Percentiles rank a stretch among this genome's conserved stretches.
phyloP scores from a whole-genome alignment of 2,797 vertebrate genomes.

The Micromesistius poutassou region DNA sequence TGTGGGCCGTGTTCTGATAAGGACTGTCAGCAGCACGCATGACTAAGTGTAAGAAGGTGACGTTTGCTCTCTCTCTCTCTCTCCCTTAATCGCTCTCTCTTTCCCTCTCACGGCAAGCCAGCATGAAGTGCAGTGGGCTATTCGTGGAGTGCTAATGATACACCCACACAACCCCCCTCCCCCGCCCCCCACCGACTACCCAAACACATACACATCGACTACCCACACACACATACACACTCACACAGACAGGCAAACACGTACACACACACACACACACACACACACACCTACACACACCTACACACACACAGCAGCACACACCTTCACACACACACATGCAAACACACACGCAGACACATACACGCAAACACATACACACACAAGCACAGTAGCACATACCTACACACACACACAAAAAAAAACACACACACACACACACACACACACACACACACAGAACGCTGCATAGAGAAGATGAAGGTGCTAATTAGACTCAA shows the following conservation, averaged over 20 bases:
- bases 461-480: conserved; percentile 7
- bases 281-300: background rate
- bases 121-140: background rate
- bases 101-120: background rate
- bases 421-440: conserved; percentile 1
- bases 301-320: background rate
- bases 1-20: background rate
- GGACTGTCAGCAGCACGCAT: background rate
- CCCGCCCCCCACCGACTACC: background rate
- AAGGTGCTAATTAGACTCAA: conserved; percentile 20
- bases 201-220: no score
- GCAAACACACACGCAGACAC: no score
- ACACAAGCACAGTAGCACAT: no score
- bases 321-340: background rate
- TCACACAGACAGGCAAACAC: no score
- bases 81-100: background rate
- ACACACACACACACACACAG: background rate
- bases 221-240: background rate
- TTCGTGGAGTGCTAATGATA: conserved; percentile 27
- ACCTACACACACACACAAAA: background rate
- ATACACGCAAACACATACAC: background rate
- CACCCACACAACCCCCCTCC: background rate
- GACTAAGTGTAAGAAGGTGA: background rate
- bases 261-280: background rate
- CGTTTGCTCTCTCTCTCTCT: background rate